Base-by-base conservation (phyloP, 1,140 invertebrate genomes). In the Drosophila paulistorum region DNA sequence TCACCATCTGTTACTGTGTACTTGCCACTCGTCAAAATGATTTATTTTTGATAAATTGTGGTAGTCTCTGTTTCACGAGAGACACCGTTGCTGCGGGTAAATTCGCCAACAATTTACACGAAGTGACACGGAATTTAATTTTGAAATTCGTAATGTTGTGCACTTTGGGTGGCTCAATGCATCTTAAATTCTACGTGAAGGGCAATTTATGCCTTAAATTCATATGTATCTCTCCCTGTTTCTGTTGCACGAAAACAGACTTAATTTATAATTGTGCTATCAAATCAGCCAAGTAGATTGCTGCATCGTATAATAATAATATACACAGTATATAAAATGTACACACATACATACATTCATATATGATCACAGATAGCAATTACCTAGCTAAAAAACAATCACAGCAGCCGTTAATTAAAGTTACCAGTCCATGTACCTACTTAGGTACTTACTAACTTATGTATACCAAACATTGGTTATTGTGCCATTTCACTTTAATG, bases 11-110 rank as follows among this genome's bases (percentile, higher is more conserved):
- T 51, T 51, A 51, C 45, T 10, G 62, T 59, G 45, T 20, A 14
- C 63, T 33, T 62, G 82, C 57, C 64, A 68, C 75, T 84, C 82
- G 77, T 91, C 74, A 87, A 89, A 82, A 91, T 91, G 90, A 91
- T 91, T 91, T 90, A 91, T 91, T 90, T 90, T 91, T 91, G 90
- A 91, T 91, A 91, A 91, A 91, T 91, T 86, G 71, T 76, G 75
- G 67, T 65, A 74, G 85, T 71, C 70, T 62, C 70, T 63, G 84
- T 69, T 67, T 42, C 64, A 78, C 68, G 59, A 65, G 74, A 67
- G 42, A 63, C 71, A 64, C 35, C 71, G 59, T 65, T 70, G 66
- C 61, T 58, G 48, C 76, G 68, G 64, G 71, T 86, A 76, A 87
- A 82, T 87, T 87, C 71, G 86, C 77, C 87, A 90, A 90, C 90